Percentiles rank a stretch among this genome's conserved stretches.
Conservation (phyloP, 2,797 vertebrate species). For the Cyprinodon diabolis region DNA sequence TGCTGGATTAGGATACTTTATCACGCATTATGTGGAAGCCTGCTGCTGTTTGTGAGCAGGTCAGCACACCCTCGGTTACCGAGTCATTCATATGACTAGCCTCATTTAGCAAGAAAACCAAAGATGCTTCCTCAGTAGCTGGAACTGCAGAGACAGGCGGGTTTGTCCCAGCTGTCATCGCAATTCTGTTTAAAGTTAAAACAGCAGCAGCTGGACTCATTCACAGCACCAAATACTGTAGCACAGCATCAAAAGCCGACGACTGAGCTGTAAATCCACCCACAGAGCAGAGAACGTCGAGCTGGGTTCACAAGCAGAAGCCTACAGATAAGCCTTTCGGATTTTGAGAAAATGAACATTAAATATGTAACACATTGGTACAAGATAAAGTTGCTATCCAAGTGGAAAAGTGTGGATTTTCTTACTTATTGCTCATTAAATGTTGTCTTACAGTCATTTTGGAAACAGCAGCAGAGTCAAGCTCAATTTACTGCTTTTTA, state of each 20-base stretch:
- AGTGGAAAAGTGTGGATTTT: not conserved
- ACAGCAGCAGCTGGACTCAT: not conserved
- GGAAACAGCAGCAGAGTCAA: not conserved
- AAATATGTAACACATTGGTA: constrained; percentile 1
- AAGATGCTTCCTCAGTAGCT: not conserved
- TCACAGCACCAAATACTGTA: not conserved
- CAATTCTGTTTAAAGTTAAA: not conserved
- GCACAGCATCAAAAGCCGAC: not conserved
- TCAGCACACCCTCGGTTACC: not conserved
- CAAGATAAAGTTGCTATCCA: not conserved
- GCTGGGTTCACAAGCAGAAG: not conserved
- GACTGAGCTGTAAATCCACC: not conserved
- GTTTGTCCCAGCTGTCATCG: not conserved
- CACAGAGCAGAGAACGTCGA: not conserved
- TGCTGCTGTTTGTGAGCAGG: not conserved
- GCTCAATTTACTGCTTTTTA: not conserved
- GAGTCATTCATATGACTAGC: not conserved
- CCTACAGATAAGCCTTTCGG: not conserved
- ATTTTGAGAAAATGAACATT: no score
- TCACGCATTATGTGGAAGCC: constrained; percentile 3
- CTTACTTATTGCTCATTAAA: not conserved
- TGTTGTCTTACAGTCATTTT: not conserved
- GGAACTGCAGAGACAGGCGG: not conserved
- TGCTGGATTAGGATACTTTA: not conserved
- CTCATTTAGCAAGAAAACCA: not conserved